Conservation (phyloP, 2,113 vertebrate genomes). For the Ailuropoda melanoleuca region DNA sequence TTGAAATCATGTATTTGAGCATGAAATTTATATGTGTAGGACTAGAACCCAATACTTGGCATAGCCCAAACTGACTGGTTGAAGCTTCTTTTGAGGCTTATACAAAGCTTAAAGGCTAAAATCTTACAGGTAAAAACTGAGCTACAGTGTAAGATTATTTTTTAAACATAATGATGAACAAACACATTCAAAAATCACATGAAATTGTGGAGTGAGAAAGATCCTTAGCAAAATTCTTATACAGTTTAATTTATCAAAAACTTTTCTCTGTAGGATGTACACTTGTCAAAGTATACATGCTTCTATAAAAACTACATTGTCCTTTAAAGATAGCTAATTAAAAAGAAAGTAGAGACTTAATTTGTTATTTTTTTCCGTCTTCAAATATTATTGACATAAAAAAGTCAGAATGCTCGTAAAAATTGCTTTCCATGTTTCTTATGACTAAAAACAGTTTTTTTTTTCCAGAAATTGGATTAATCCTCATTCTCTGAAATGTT, state of each 20-base stretch:
- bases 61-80: background rate
- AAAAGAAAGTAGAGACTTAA: background rate
- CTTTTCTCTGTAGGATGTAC: background rate
- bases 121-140: background rate
- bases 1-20: background rate
- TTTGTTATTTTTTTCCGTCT: background rate
- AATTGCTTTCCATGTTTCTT: constrained; percentile 44
- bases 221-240: background rate
- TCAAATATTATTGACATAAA: constrained; percentile 14
- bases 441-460: constrained; percentile 42
- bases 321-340: constrained; percentile 48
- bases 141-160: background rate
- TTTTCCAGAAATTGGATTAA: constrained; percentile 34
- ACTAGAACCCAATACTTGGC: background rate
- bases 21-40: background rate
- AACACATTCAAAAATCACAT: constrained; percentile 8
- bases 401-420: constrained; percentile 43
- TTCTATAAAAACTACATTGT: background rate
- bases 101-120: background rate
- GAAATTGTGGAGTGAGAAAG: background rate
- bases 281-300: background rate
- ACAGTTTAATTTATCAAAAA: background rate
- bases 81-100: background rate
- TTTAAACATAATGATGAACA: background rate
- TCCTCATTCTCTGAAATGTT: constrained; percentile 48